These are phyloP conservation scores for Antrozous pallidus DNA, from an alignment of 2,797 vertebrate species.

Conservation along the genomic window DNA sequence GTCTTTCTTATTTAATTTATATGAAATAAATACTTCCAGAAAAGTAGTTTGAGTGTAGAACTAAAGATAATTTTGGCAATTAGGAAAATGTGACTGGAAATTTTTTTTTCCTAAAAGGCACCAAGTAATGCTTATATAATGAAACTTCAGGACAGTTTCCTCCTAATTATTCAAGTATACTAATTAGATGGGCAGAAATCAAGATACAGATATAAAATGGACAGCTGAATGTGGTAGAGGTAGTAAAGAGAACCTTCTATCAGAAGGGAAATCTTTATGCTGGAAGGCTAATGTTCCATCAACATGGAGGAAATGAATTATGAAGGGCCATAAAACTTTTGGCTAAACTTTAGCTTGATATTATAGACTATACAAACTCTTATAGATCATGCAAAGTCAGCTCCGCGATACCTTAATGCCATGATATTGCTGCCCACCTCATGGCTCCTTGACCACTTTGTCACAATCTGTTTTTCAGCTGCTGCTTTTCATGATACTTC, in stretches of 20 bases:
- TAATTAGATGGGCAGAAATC: background rate
- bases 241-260: background rate
- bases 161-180: background rate
- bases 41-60: background rate
- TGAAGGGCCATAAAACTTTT: background rate
- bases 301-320: background rate
- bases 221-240: background rate
- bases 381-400: background rate
- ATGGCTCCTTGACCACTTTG: background rate
- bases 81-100: slow-evolving; percentile 29
- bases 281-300: background rate
- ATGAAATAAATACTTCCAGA: background rate
- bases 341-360: slow-evolving; percentile 1
- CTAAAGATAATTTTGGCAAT: background rate
- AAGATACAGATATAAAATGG: background rate
- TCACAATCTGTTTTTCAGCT: background rate
- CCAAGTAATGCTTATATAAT: background rate
- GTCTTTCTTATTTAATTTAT: background rate
- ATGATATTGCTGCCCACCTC: background rate
- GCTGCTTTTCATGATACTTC: background rate
- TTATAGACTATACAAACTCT: background rate
- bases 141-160: background rate
- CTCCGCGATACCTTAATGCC: background rate
- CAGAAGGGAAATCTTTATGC: background rate
- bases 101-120: background rate